Evolutionary conservation across 2,888 invertebrate genomes (phyloP), one percentile per base, ranked within the genome.

Genomic region (Lasioglossum malachurum): DNA sequence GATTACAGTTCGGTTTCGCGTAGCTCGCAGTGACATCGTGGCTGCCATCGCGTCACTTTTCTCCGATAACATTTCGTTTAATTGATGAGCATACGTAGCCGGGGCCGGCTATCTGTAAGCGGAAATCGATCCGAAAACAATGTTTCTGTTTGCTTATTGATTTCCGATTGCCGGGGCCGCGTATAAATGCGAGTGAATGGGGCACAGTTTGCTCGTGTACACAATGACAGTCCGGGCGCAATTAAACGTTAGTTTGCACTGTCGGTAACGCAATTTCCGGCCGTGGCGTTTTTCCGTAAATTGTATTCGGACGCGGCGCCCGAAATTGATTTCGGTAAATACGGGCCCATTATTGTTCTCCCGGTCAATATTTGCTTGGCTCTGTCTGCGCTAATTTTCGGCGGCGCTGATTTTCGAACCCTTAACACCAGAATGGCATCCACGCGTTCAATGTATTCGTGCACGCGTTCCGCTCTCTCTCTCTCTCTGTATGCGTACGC

Each of bases 111-210:
- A 86, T 90, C 86, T 83, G 89, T 83, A 85, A 87, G 82, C 84
- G 85, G 88, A 91, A 91, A 88, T 90, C 86, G 83, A 86, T 89
- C 89, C 75, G 84, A 86, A 88, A 88, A 89, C 89, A 89, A 91
- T 87, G 86, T 84, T 91, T 86, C 69, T 82, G 87, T 90, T 91
- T 85, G 81, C 82, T 88, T 89, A 91, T 91, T 85, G 90, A 90
- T 90, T 88, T 88, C 89, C 91, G 91, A 91, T 91, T 88, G 88
- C 83, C 71, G n/a, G 75, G 75, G 77, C 31, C 64, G 77, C 78
- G 76, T 79, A 84, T 87, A 89, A 88, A 88, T 75, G 86, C 84
- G 53, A 46, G 81, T 86, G 82, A 89, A 89, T 86, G 64, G 64
- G 84, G 69, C 75, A 82, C 78, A 83, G 84, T 90, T 91, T 83